Evolutionary conservation across 1,140 invertebrate genomes (phyloP), one percentile per base, ranked within the genome.

Genomic region (Anoplolepis gracilipes): DNA sequence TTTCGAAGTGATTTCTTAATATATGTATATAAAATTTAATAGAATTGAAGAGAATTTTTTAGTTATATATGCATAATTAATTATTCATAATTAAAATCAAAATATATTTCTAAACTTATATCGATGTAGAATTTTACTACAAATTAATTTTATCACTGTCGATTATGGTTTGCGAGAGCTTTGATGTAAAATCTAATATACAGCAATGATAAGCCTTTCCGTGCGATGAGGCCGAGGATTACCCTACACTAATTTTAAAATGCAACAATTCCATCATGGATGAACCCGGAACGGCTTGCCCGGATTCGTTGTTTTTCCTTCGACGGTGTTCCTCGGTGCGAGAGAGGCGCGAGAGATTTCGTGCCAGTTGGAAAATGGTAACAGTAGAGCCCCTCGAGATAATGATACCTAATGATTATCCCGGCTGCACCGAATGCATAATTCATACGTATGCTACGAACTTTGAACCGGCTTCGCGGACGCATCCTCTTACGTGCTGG

Each of bases 351-450:
- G 82, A 30, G 73, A 65, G 62, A 81, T 86, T 87, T 86, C 86
- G 75, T 87, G 79, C 81, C 81, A 84, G 46, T 76, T 88, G 89
- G 70, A 76, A 42, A 72, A 88, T 79, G 76, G 59, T 90, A 86
- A 79, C 75, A 73, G 61, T 76, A 84, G 67, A 65, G 13, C 28
- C 65, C 13, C 36, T 42, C 39, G 55, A 42, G 70, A 81, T 91
- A 90, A 90, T 85, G 59, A 90, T 67, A 82, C 55, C 67, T 82
- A 10, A 19, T n/a, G 61, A 90, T 90, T 88, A 90, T 64, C 65
- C 28, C 22, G 28, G 62, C 85, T 91, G 88, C 88, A 69, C 91
- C 87, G 91, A 91, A 92, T 92, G 85, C 84, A 87, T 92, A 92
- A 92, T 92, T 91, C 77, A 84, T 87, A 85, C 46, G 75, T 87